phyloP scores from a whole-genome alignment of 1,140 invertebrate genomes.

The Nephila pilipes region DNA sequence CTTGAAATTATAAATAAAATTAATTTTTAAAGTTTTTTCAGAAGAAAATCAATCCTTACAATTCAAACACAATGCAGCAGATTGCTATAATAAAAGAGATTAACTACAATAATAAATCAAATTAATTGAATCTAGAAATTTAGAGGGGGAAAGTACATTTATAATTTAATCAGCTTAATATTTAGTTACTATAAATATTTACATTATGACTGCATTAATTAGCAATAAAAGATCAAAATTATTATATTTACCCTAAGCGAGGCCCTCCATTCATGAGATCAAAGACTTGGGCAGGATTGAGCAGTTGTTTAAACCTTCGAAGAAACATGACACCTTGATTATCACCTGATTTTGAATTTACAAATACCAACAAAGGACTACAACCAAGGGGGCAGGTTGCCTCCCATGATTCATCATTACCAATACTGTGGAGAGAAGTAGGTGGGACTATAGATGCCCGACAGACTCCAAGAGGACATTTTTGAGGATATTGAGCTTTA shows the following conservation, averaged over 20 bases:
- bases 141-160: too few relatives aligned
- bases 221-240: neutral
- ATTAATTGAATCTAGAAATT: too few relatives aligned
- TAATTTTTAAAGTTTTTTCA: too few relatives aligned
- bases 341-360: conserved; percentile 98
- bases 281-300: conserved; percentile 98
- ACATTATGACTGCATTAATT: too few relatives aligned
- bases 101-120: too few relatives aligned
- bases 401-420: conserved; percentile 93
- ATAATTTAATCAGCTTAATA: too few relatives aligned
- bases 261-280: conserved; percentile 94
- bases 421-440: conserved; percentile 92
- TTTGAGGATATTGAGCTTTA: conserved; percentile 85
- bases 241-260: conserved; percentile 87
- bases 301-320: conserved; percentile 95
- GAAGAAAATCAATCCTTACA: too few relatives aligned
- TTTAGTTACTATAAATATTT: too few relatives aligned
- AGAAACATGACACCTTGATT: conserved; percentile 98
- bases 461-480: conserved; percentile 92
- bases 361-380: conserved; percentile 95
- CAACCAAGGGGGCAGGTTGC: conserved; percentile 89
- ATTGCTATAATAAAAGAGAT: too few relatives aligned
- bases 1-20: too few relatives aligned
- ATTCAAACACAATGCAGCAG: too few relatives aligned
- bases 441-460: conserved; percentile 94